phyloP scores from a whole-genome alignment of 2,888 invertebrate genomes.

The Diplazon laetatorius region DNA sequence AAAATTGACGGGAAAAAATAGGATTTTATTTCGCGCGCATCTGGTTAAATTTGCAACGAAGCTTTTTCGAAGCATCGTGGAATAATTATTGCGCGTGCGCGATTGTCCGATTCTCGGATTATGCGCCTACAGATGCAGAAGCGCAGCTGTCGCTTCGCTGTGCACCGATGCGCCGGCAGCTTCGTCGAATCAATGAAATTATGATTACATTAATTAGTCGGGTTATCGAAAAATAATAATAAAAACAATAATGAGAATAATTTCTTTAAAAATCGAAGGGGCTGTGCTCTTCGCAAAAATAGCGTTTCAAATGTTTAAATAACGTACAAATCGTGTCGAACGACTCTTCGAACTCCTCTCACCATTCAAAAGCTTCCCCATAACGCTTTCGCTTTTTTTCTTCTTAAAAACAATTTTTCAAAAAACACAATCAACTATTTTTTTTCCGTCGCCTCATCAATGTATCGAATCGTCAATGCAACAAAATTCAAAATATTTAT shows the following conservation, averaged over 20 bases:
- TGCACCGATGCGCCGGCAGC: not conserved
- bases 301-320: not conserved
- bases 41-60: not conserved
- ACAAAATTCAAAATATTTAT: no score
- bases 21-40: not conserved
- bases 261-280: not conserved
- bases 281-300: not conserved
- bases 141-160: conserved; percentile 35
- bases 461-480: no score
- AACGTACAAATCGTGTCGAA: no score
- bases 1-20: no score
- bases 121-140: no score
- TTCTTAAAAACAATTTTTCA: no score
- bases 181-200: not conserved
- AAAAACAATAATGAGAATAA: conserved; percentile 35
- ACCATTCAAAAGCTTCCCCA: not conserved
- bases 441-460: no score
- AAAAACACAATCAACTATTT: no score
- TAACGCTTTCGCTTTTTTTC: no score
- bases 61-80: conserved; percentile 12
- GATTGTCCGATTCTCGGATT: not conserved
- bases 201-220: not conserved
- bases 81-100: conserved; percentile 10
- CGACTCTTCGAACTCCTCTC: no score
- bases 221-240: not conserved